Evolutionary conservation across 2,797 vertebrate genomes (phyloP).

Genomic region (Rhadinocentrus ornatus): DNA sequence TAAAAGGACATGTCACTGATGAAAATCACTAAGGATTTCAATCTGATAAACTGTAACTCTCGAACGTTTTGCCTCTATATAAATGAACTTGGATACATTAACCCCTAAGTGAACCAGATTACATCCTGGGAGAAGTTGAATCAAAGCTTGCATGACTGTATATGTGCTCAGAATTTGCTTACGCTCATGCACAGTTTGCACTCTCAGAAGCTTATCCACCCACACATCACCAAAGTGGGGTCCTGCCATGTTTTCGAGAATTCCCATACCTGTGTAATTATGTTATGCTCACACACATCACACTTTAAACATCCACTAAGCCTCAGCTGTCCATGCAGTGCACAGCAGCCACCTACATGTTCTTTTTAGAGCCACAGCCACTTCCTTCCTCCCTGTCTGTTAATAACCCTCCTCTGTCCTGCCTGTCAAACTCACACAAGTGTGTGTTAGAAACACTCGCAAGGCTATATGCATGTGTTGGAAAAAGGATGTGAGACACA

Average conservation of each 20-base stretch:
- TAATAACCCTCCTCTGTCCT: constrained; percentile 64
- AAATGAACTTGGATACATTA: constrained; percentile 39
- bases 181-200: not conserved
- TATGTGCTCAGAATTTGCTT: constrained; percentile 37
- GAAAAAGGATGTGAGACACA: constrained; percentile 75
- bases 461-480: constrained; percentile 48
- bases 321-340: constrained; percentile 68
- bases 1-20: not conserved
- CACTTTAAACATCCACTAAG: constrained; percentile 73
- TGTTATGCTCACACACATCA: constrained; percentile 60
- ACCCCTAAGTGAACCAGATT: constrained; percentile 56
- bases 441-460: constrained; percentile 53
- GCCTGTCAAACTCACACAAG: constrained; percentile 57
- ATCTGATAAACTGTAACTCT: not conserved
- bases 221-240: constrained; percentile 58
- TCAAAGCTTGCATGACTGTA: constrained; percentile 56
- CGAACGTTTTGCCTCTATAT: not conserved
- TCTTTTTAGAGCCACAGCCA: constrained; percentile 67
- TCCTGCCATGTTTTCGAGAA: constrained; percentile 52
- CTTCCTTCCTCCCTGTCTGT: constrained; percentile 69
- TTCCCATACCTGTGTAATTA: constrained; percentile 74
- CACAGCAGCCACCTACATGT: constrained; percentile 66
- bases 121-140: constrained; percentile 66
- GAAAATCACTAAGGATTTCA: not conserved
- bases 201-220: constrained; percentile 27